Percentiles rank a stretch among this genome's conserved stretches.
These are phyloP conservation scores for Nerophis lumbriciformis DNA, from an alignment of 2,113 vertebrate genomes.

Conservation along the genomic window DNA sequence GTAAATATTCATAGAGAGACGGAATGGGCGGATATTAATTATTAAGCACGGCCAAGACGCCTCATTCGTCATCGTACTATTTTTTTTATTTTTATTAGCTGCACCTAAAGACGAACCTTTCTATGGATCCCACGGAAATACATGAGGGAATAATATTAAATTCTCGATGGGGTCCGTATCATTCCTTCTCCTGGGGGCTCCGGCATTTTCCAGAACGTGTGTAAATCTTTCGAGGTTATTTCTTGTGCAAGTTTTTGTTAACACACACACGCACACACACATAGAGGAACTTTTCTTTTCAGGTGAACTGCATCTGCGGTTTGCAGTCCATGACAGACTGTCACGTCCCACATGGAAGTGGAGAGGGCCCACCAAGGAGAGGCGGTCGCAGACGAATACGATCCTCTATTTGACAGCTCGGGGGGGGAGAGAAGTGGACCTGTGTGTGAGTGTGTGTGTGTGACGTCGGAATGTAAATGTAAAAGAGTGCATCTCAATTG, in stretches of 20 bases:
- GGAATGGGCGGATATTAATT: constrained; percentile 67
- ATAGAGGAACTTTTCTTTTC: constrained; percentile 52
- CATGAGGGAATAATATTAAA: not conserved
- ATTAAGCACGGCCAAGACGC: constrained; percentile 69
- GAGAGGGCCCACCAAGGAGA: constrained; percentile 50
- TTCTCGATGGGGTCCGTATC: constrained; percentile 2
- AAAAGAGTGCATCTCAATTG: not conserved
- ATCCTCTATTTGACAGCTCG: constrained; percentile 38
- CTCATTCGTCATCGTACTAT: constrained; percentile 22
- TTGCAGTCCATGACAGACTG: constrained; percentile 57
- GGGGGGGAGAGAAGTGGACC: constrained; percentile 4
- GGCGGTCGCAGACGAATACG: constrained; percentile 31
- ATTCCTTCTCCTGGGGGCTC: constrained; percentile 4
- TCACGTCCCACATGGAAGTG: constrained; percentile 49
- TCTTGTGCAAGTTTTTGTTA: not conserved
- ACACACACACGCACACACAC: not conserved
- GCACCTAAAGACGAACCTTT: constrained; percentile 16
- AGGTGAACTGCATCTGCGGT: constrained; percentile 46
- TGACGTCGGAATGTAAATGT: constrained; percentile 2
- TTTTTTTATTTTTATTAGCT: constrained; percentile 54
- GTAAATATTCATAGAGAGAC: constrained; percentile 74
- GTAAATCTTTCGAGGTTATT: constrained; percentile 5
- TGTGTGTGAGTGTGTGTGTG: not conserved
- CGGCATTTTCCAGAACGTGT: not conserved
- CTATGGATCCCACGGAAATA: not conserved